Evolutionary conservation across 1,140 invertebrate genomes (phyloP).

Genomic region (Piezodorus guildinii): DNA sequence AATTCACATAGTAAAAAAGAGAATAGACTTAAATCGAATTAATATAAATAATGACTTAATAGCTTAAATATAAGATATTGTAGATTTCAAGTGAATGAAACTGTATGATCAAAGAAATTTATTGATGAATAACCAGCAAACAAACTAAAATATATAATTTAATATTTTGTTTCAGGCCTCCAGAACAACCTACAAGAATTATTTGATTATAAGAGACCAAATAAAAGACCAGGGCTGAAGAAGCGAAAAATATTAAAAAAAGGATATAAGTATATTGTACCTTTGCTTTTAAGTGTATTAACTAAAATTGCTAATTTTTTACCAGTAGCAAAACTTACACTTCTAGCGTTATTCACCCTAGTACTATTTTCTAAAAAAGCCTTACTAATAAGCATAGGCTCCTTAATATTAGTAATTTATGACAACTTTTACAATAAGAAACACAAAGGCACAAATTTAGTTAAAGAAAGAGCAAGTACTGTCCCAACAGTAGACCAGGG

Average conservation of each 20-base stretch:
- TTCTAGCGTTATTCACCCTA: conserved; percentile 13
- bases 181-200: background rate
- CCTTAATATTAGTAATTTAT: conserved; percentile 18
- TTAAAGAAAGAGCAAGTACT: conserved; percentile 1
- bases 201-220: background rate
- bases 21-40: too few relatives aligned
- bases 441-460: background rate
- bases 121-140: too few relatives aligned
- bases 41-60: too few relatives aligned
- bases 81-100: too few relatives aligned
- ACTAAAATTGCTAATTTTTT: conserved; percentile 17
- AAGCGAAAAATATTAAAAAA: conserved; percentile 2
- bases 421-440: conserved; percentile 7
- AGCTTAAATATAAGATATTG: too few relatives aligned
- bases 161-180: background rate
- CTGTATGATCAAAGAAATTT: too few relatives aligned
- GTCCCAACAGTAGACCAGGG: background rate
- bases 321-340: conserved; percentile 15
- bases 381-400: conserved; percentile 18
- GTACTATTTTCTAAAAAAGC: conserved; percentile 23
- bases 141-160: too few relatives aligned
- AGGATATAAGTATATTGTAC: conserved; percentile 14
- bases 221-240: background rate
- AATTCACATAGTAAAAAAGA: too few relatives aligned
- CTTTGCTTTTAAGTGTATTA: background rate